A percentile compares a stretch with the other conserved stretches of the same genome.
Conservation (phyloP, 1,140 invertebrate genomes). For the Drosophila navojoa region DNA sequence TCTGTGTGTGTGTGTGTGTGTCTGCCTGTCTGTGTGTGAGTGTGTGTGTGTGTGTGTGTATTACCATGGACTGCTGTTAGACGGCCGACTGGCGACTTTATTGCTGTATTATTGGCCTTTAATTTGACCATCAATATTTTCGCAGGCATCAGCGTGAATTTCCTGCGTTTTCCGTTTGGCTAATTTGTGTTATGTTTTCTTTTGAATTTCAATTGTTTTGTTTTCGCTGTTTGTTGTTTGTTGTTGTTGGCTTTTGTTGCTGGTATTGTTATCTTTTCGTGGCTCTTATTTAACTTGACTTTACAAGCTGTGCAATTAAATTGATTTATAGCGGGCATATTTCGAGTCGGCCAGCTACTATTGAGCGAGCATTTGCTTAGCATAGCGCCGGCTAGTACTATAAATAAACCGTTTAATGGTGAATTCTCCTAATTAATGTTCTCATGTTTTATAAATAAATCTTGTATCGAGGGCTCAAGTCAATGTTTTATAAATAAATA, state of each 20-base stretch:
- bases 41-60: constrained; percentile 34
- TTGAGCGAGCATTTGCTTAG: neutral
- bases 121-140: constrained; percentile 74
- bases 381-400: neutral
- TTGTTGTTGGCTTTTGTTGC: constrained; percentile 5
- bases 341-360: neutral
- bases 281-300: constrained; percentile 24
- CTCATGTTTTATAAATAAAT: neutral
- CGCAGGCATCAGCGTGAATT: constrained; percentile 48
- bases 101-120: constrained; percentile 80
- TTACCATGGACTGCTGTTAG: constrained; percentile 4
- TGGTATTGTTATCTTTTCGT: constrained; percentile 21
- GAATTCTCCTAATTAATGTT: neutral
- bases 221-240: constrained; percentile 3
- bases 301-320: constrained; percentile 25
- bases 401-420: neutral
- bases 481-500: too few relatives aligned
- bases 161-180: constrained; percentile 53
- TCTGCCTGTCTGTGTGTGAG: constrained; percentile 11
- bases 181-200: constrained; percentile 74
- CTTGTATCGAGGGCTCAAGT: too few relatives aligned
- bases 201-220: constrained; percentile 44
- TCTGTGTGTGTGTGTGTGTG: constrained; percentile 14
- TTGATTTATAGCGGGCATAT: constrained; percentile 25
- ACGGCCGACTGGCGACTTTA: constrained; percentile 60